These are phyloP conservation scores for Dioctria linearis DNA, from an alignment of 2,888 invertebrate species.

Conservation along the genomic window DNA sequence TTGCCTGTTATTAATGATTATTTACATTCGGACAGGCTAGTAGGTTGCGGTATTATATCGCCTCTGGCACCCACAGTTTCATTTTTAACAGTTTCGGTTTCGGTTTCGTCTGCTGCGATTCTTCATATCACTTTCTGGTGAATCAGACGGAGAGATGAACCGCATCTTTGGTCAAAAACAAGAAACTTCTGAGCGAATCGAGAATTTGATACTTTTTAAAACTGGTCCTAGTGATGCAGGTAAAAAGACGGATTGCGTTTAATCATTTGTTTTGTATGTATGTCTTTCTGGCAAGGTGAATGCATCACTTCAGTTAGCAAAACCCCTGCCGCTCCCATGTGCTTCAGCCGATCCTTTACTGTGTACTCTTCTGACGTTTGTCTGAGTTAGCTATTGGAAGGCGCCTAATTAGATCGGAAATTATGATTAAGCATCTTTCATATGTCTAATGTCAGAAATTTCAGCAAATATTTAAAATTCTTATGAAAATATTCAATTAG, in stretches of 20 bases:
- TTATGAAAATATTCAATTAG: constrained; percentile 52
- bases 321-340: constrained; percentile 4
- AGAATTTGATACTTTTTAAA: constrained; percentile 43
- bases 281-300: constrained; percentile 38
- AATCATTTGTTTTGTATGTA: constrained; percentile 11
- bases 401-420: constrained; percentile 50
- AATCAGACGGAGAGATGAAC: constrained; percentile 3
- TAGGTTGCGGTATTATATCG: constrained; percentile 44
- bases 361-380: constrained; percentile 19
- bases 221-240: constrained; percentile 28
- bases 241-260: constrained; percentile 33
- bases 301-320: constrained; percentile 8
- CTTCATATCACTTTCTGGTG: constrained; percentile 33
- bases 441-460: constrained; percentile 52
- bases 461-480: constrained; percentile 50
- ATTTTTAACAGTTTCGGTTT: constrained; percentile 20
- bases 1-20: constrained; percentile 55
- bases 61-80: constrained; percentile 51
- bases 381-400: constrained; percentile 27
- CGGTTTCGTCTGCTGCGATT: background rate
- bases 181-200: background rate
- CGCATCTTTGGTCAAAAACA: constrained; percentile 1
- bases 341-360: background rate
- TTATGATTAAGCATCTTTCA: constrained; percentile 51
- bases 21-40: constrained; percentile 55